Conservation (phyloP, 2,797 vertebrate genomes). For the Gadopsis marmoratus region DNA sequence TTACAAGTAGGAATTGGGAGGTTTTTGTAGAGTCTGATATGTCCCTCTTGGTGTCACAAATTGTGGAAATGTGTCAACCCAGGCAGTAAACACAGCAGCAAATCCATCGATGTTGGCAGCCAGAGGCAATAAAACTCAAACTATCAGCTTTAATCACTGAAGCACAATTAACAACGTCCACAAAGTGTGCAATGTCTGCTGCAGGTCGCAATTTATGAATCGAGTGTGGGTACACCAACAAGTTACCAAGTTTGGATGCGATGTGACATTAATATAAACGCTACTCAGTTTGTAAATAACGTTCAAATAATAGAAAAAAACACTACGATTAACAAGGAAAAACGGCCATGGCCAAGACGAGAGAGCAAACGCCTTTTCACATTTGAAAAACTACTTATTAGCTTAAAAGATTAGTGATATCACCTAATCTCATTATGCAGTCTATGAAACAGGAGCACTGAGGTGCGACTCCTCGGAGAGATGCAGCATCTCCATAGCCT, state of each 20-base stretch:
- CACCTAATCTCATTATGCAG: slow-evolving; percentile 71
- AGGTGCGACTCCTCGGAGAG: slow-evolving; percentile 66
- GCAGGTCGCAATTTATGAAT: slow-evolving; percentile 28
- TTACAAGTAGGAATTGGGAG: slow-evolving; percentile 24
- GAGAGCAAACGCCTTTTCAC: slow-evolving; percentile 44
- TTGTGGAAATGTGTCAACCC: slow-evolving; percentile 43
- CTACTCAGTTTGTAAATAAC: slow-evolving; percentile 5
- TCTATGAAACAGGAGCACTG: slow-evolving; percentile 62
- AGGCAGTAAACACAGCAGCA: slow-evolving; percentile 45
- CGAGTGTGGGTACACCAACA: neutral
- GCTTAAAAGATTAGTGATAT: slow-evolving; percentile 72
- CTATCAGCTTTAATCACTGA: slow-evolving; percentile 49
- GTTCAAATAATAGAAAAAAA: slow-evolving; percentile 16
- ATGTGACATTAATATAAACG: slow-evolving; percentile 23
- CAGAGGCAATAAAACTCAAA: slow-evolving; percentile 51
- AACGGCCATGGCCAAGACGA: slow-evolving; percentile 14
- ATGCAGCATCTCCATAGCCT: slow-evolving; percentile 49
- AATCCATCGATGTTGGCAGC: slow-evolving; percentile 45
- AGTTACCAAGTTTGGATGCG: slow-evolving; percentile 11
- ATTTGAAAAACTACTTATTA: slow-evolving; percentile 68
- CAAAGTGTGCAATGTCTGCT: slow-evolving; percentile 15
- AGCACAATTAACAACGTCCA: slow-evolving; percentile 38
- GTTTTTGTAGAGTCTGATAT: slow-evolving; percentile 29
- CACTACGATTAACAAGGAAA: slow-evolving; percentile 13
- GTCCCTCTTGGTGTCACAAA: slow-evolving; percentile 50